Conservation (phyloP, 2,113 vertebrate genomes). For the Martes martes region DNA sequence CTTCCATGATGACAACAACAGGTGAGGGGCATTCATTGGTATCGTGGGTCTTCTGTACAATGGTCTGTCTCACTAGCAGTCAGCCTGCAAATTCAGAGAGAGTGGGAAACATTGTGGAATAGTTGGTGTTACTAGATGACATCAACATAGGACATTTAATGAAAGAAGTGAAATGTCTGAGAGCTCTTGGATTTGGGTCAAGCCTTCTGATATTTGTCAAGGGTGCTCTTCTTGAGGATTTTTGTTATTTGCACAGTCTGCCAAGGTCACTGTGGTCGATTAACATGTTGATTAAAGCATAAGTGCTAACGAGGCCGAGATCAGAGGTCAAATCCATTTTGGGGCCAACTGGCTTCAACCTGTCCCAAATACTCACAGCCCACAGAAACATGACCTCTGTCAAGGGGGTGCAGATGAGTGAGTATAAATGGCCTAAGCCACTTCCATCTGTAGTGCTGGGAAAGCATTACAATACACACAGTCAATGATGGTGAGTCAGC, state of each 20-base stretch:
- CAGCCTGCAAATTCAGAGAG: constrained; percentile 3
- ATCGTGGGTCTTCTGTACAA: not conserved
- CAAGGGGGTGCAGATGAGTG: not conserved
- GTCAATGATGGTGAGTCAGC: not conserved
- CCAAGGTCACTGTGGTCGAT: not conserved
- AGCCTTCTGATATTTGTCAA: constrained; percentile 5
- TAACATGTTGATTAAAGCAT: constrained; percentile 40
- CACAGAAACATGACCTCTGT: not conserved
- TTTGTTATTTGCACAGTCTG: constrained; percentile 5
- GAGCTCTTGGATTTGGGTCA: not conserved
- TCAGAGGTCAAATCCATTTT: not conserved
- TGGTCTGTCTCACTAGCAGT: not conserved
- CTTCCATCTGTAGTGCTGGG: not conserved
- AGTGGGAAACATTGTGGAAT: constrained; percentile 37
- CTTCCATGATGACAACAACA: not conserved
- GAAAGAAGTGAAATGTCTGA: not conserved
- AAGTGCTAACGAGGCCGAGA: not conserved
- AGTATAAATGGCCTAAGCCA: not conserved
- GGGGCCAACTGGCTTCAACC: not conserved
- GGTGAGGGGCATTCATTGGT: not conserved
- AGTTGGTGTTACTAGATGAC: not conserved
- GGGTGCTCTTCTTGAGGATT: not conserved
- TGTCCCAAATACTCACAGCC: not conserved
- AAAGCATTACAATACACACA: not conserved
- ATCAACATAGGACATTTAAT: not conserved